Evolutionary conservation across 30 jellyfish, hydroid and myxozoan species (phyloP), one percentile per base, ranked within the genome.

Genomic region (Aurelia sp.): DNA sequence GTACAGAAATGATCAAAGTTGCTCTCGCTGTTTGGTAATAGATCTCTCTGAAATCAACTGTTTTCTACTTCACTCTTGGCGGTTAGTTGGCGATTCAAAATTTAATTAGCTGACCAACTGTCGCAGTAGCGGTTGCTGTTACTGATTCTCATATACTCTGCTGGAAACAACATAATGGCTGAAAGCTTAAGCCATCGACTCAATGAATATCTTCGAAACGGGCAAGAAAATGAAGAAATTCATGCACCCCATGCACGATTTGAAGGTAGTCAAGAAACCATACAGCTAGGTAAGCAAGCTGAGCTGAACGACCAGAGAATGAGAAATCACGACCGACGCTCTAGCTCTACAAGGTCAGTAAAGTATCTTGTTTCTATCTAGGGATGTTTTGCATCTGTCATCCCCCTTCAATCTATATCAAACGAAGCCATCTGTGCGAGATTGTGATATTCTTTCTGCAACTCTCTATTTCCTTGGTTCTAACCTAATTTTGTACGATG

Each of bases 1-100:
- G 94, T 85, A 47, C 88, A 72, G 88, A 85, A 85, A 73, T 85
- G 88, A 85, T 75, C 88, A 85, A 85, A 63, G 94, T 48, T 75
- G 84, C 78, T 67, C 84, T 67, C 17, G 48, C 70, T 52, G 84
- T 55, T 67, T 15, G 52, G 19, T 16, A 48, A 51, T 40, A 27
- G 55, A 44, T 44, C 16, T 44, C 55, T 44, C 55, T 8, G 55
- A 44, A 44, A 44, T 44, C 9, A 44, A 44, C 55, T 44, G 55
- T 44, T 44, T 44, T 44, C 55, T 44, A 16, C 55, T 44, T 4
- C 55, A 44, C 55, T 44, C 55, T 44, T 63, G 47, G 48, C 38
- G 27, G 16, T 67, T 33, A 21, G 53, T 24, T 24, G 16, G 81
- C 55, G 15, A 44, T 44, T 44, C 15, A 44, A 44, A 44, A 3